Evolutionary conservation across 2,888 invertebrate genomes (phyloP).

Genomic region (Thera obeliscata): DNA sequence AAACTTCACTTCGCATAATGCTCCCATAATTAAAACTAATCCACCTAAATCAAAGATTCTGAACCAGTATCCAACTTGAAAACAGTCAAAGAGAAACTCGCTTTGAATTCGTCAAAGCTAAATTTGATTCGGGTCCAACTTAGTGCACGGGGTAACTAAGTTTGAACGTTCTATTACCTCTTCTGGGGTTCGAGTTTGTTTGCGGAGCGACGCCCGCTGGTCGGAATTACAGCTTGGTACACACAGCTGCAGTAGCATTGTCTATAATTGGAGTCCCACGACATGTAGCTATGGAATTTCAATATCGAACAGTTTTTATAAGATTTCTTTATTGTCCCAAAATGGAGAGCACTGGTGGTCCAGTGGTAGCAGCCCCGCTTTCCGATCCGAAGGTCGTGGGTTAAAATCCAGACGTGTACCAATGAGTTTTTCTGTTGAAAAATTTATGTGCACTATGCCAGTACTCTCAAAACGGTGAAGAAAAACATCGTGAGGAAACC

Average conservation of each 20-base stretch:
- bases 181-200: constrained; percentile 18
- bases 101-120: constrained; percentile 51
- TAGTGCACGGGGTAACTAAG: constrained; percentile 42
- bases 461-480: too few relatives aligned
- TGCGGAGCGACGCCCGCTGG: constrained; percentile 11
- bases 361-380: too few relatives aligned
- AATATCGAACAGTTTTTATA: too few relatives aligned
- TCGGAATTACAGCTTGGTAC: constrained; percentile 9
- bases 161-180: constrained; percentile 10
- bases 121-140: constrained; percentile 47
- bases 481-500: too few relatives aligned
- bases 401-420: too few relatives aligned
- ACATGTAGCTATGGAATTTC: too few relatives aligned
- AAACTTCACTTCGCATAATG: background rate
- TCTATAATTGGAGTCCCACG: too few relatives aligned
- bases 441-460: too few relatives aligned
- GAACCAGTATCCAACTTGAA: constrained; percentile 27
- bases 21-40: constrained; percentile 10
- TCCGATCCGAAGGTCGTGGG: too few relatives aligned
- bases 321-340: too few relatives aligned
- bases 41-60: constrained; percentile 31
- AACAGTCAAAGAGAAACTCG: constrained; percentile 34
- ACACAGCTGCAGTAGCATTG: background rate
- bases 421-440: too few relatives aligned
- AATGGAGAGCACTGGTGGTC: too few relatives aligned